These are phyloP conservation scores for Iphiclides podalirius DNA, from an alignment of 2,888 invertebrate species.

Conservation along the genomic window DNA sequence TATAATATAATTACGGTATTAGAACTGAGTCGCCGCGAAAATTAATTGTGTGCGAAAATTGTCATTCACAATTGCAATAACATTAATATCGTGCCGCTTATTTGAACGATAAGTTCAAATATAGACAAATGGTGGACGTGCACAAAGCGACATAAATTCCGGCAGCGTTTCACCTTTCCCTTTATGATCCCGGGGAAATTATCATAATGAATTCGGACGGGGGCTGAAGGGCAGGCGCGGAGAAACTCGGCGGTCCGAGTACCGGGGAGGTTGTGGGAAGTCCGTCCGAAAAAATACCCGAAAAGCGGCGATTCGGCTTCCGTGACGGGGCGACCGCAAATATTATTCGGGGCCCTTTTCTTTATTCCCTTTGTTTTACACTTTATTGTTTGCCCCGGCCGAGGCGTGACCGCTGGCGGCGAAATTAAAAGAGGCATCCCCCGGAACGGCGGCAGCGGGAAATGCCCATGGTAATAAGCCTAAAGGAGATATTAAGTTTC, in stretches of 20 bases:
- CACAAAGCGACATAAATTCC: conserved; percentile 31
- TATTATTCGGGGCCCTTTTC: conserved; percentile 66
- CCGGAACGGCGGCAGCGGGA: conserved; percentile 26
- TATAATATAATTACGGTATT: no score
- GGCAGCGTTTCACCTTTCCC: conserved; percentile 48
- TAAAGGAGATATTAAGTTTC: conserved; percentile 52
- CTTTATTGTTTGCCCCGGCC: conserved; percentile 58
- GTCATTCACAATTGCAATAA: no score
- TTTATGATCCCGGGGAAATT: conserved; percentile 53
- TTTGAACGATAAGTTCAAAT: background rate
- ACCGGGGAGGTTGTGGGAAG: conserved; percentile 55
- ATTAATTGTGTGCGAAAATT: no score
- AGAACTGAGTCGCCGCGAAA: no score
- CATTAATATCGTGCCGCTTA: no score
- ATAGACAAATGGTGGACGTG: background rate
- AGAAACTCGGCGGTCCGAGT: conserved; percentile 62
- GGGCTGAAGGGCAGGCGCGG: conserved; percentile 46
- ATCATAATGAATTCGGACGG: conserved; percentile 62
- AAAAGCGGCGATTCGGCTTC: conserved; percentile 66
- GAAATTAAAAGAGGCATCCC: conserved; percentile 34
- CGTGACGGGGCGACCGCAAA: conserved; percentile 61
- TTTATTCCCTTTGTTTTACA: conserved; percentile 71
- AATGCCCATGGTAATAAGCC: conserved; percentile 50
- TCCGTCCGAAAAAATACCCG: conserved; percentile 48
- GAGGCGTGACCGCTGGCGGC: conserved; percentile 34